phyloP scores from a whole-genome alignment of 1,140 invertebrate species.

The Habropoda laboriosa region DNA sequence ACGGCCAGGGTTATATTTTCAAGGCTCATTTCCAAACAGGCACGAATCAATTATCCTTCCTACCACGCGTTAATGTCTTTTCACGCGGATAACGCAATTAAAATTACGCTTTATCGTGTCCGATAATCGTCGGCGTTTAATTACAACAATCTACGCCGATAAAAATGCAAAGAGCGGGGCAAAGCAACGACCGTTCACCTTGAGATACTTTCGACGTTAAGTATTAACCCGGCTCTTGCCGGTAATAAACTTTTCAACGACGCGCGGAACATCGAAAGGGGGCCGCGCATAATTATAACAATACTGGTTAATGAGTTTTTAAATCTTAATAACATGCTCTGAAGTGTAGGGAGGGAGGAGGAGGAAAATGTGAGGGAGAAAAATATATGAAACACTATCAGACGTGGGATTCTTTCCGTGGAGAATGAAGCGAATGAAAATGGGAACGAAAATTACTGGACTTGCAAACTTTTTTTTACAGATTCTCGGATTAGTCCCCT shows the following conservation, averaged over 20 bases:
- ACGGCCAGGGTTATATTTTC: constrained; percentile 9
- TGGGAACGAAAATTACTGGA: too few relatives aligned
- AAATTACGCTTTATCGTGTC: constrained; percentile 23
- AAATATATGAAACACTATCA: background rate
- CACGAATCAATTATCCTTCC: constrained; percentile 21
- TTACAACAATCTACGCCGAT: background rate
- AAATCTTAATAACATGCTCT: background rate
- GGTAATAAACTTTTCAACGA: constrained; percentile 7
- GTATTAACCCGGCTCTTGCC: too few relatives aligned
- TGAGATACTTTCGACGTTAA: background rate
- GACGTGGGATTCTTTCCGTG: background rate
- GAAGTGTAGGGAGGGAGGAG: background rate
- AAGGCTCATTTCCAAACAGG: constrained; percentile 7
- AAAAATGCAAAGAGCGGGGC: background rate
- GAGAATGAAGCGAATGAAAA: too few relatives aligned
- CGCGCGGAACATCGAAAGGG: background rate
- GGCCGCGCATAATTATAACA: background rate
- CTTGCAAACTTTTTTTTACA: too few relatives aligned
- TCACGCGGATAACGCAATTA: constrained; percentile 18
- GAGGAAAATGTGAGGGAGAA: background rate
- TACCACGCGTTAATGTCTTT: constrained; percentile 23
- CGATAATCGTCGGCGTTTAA: background rate
- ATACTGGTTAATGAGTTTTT: background rate
- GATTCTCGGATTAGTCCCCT: too few relatives aligned
- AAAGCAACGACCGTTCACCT: background rate